These are phyloP conservation scores for Camponotus floridanus DNA, from an alignment of 1,140 invertebrate species.

Conservation along the genomic window DNA sequence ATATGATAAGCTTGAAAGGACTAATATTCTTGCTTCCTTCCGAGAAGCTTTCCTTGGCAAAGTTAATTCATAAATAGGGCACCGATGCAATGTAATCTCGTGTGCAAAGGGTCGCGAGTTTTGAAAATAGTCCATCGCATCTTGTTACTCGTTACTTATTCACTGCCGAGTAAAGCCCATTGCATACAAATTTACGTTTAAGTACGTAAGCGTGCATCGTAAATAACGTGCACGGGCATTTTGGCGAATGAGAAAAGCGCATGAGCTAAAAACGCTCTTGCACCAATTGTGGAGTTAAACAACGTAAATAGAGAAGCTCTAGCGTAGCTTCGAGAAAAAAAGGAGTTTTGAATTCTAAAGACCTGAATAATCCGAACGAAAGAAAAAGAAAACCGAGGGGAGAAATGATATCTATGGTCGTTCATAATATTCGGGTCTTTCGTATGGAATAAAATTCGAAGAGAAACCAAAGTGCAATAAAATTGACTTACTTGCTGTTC, in stretches of 20 bases:
- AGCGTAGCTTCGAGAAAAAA: neutral
- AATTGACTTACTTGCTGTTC: neutral
- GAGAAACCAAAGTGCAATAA: neutral
- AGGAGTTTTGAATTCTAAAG: neutral
- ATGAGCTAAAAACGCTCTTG: slow-evolving; percentile 6
- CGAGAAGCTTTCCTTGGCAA: neutral
- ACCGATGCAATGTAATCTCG: slow-evolving; percentile 21
- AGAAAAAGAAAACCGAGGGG: neutral
- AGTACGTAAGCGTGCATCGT: slow-evolving; percentile 2
- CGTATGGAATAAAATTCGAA: neutral
- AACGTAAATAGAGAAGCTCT: neutral
- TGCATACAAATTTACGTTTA: slow-evolving; percentile 23
- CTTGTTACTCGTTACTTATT: slow-evolving; percentile 6
- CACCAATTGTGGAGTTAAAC: neutral
- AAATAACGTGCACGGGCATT: neutral
- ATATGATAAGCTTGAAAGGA: neutral
- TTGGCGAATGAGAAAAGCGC: too few species aligned
- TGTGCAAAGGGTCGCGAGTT: neutral
- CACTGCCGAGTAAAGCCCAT: neutral
- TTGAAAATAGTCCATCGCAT: slow-evolving; percentile 7
- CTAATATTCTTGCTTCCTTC: neutral
- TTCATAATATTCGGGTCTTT: neutral
- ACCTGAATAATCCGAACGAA: neutral
- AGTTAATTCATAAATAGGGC: neutral
- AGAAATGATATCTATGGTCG: neutral